phyloP scores from a whole-genome alignment of 2,888 invertebrate genomes.

The Caenorhabditis angaria region DNA sequence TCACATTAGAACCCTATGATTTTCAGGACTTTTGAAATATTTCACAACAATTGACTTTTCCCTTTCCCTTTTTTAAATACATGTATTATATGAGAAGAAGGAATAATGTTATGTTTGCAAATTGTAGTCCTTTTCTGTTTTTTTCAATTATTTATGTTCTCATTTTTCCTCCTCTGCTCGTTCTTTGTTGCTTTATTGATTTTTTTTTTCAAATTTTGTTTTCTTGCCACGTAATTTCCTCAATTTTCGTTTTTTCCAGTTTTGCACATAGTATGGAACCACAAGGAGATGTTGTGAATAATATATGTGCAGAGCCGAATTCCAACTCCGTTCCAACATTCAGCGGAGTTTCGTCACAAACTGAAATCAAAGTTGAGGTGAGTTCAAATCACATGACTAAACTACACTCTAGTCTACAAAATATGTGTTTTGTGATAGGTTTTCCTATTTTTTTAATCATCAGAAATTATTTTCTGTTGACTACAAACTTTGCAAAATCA shows the following conservation, averaged over 20 bases:
- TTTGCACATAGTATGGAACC: conserved; percentile 35
- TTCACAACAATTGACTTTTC: too few relatives aligned
- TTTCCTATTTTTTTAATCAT: neutral
- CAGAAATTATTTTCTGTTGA: too few relatives aligned
- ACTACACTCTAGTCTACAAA: neutral
- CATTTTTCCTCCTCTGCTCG: neutral
- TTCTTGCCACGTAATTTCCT: too few relatives aligned
- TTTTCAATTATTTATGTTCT: neutral
- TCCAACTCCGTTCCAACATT: conserved; percentile 19
- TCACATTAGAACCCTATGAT: too few relatives aligned
- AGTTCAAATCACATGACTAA: neutral
- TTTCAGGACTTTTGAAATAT: too few relatives aligned
- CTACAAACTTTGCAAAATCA: conserved; percentile 1
- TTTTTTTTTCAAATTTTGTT: conserved; percentile 5
- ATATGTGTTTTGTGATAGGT: neutral
- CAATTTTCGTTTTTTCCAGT: neutral
- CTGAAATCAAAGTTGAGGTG: conserved; percentile 72
- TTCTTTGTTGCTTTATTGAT: conserved; percentile 6
- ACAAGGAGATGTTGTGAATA: conserved; percentile 29
- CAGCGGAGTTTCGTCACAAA: conserved; percentile 65
- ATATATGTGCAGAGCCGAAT: conserved; percentile 17
- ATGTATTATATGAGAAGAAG: too few relatives aligned
- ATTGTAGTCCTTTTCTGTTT: neutral
- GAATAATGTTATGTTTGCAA: too few relatives aligned
- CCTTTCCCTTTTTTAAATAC: too few relatives aligned